Percentiles rank a stretch among this genome's conserved stretches.
phyloP scores from a whole-genome alignment of 2,113 vertebrate species.

The Alosa alosa region DNA sequence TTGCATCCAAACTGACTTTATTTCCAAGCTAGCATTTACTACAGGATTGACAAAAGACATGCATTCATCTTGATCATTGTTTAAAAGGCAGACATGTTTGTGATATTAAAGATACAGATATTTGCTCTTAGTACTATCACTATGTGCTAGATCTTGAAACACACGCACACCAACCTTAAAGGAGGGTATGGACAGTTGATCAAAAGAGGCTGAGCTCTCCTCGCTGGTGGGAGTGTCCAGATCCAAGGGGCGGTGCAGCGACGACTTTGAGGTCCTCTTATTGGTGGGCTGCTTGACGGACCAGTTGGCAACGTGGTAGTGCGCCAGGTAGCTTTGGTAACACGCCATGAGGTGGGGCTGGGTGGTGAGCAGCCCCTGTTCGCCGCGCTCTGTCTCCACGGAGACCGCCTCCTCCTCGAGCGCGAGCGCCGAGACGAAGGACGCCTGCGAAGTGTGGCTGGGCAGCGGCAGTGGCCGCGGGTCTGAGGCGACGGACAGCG shows the following conservation, averaged over 20 bases:
- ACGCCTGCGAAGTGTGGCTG: conserved; percentile 90
- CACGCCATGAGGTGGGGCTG: conserved; percentile 92
- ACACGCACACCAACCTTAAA: conserved; percentile 82
- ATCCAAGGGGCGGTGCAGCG: conserved; percentile 91
- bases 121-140: neutral
- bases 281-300: conserved; percentile 91
- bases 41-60: no score
- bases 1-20: no score
- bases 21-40: no score
- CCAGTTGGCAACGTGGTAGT: conserved; percentile 96
- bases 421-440: conserved; percentile 92
- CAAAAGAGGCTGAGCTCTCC: conserved; percentile 86
- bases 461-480: conserved; percentile 75
- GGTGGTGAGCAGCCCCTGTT: conserved; percentile 78
- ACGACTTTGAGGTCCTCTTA: conserved; percentile 97
- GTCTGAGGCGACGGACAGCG: conserved; percentile 77
- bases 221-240: conserved; percentile 94
- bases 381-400: conserved; percentile 80
- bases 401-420: conserved; percentile 89
- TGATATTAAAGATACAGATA: neutral
- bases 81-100: neutral
- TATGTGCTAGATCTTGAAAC: neutral
- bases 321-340: conserved; percentile 90
- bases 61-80: no score
- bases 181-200: conserved; percentile 87